Conservation (phyloP, 2,888 invertebrate species). For the Gnatocerus cornutus region DNA sequence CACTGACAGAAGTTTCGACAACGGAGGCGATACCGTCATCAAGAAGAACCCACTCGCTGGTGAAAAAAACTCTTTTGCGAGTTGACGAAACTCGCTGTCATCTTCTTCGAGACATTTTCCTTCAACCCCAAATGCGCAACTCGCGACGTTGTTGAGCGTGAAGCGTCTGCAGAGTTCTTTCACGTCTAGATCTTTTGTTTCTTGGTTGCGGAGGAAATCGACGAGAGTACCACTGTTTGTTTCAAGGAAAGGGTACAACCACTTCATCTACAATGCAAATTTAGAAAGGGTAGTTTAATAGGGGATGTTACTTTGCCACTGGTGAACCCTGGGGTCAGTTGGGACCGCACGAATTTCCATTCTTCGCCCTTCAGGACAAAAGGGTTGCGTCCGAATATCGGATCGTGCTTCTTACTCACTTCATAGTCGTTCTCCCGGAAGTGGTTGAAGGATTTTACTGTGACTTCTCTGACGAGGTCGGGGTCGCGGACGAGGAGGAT, state of each 20-base stretch:
- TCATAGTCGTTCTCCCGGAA: slow-evolving; percentile 68
- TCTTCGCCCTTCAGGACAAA: slow-evolving; percentile 70
- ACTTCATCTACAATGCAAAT: slow-evolving; percentile 68
- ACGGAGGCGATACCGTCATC: slow-evolving; percentile 36
- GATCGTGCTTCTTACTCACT: slow-evolving; percentile 69
- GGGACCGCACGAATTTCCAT: slow-evolving; percentile 72
- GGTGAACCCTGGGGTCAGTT: slow-evolving; percentile 73
- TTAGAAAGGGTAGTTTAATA: slow-evolving; percentile 48
- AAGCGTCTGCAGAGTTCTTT: slow-evolving; percentile 65
- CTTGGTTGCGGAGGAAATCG: slow-evolving; percentile 66
- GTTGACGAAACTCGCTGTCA: slow-evolving; percentile 57
- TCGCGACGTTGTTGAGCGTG: slow-evolving; percentile 69
- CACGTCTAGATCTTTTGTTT: slow-evolving; percentile 62
- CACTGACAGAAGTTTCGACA: slow-evolving; percentile 42
- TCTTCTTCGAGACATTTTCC: slow-evolving; percentile 67
- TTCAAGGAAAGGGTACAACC: slow-evolving; percentile 70
- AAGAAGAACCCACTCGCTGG: slow-evolving; percentile 38
- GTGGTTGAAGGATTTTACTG: slow-evolving; percentile 65
- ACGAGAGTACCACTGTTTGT: slow-evolving; percentile 69
- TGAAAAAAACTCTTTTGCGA: slow-evolving; percentile 55
- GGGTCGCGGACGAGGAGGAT: slow-evolving; percentile 64
- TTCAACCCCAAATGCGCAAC: slow-evolving; percentile 70
- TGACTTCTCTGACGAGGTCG: slow-evolving; percentile 65
- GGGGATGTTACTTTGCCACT: slow-evolving; percentile 64
- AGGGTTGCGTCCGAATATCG: slow-evolving; percentile 71